Evolutionary conservation across 2,888 invertebrate genomes (phyloP), one percentile per base, ranked within the genome.

Genomic region (Mythimna lalbum): DNA sequence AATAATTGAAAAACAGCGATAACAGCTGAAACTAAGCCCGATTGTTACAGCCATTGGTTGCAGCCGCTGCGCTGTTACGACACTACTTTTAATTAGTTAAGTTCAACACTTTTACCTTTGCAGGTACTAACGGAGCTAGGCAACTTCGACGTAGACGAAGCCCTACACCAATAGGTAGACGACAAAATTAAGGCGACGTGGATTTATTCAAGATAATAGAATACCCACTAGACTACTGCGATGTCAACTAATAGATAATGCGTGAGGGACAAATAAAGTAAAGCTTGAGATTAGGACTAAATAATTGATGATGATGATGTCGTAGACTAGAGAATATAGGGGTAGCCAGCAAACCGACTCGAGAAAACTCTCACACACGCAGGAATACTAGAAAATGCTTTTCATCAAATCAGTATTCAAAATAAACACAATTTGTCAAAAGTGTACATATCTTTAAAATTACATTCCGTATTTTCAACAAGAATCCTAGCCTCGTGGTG

Each of bases 1-100:
- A 65, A 57, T 82, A 82, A 83, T 80, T 76, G 67, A 80, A 82
- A 36, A 80, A 76, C 21, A n/a, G 52, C 85, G 80, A 83, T 84
- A 83, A 80, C 66, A 63, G 27, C 12, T 56, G 39, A 53, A 63
- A 62, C 62, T 50, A 57, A 60, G 55, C 60, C 36, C 50, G 76
- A 67, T 76, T 60, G 83, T 61, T 76, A 70, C 60, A 70, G 55
- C 76, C 72, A 83, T 84, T 82, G 64, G 69, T 69, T 63, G 70
- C 69, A 82, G 71, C 53, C 31, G 57, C 62, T 49, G 50, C 39
- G n/a, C 33, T 63, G 47, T 49, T 67, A 72, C 65, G 33, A 63
- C 60, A 68, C 53, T 19, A 76, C 43, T 66, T 80, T 65, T 73
- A 78, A 81, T 82, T 70, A 65, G 68, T 78, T 63, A 50, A 52